These are phyloP conservation scores for Aleiodes alternator DNA, from an alignment of 2,888 invertebrate genomes.

Conservation along the genomic window DNA sequence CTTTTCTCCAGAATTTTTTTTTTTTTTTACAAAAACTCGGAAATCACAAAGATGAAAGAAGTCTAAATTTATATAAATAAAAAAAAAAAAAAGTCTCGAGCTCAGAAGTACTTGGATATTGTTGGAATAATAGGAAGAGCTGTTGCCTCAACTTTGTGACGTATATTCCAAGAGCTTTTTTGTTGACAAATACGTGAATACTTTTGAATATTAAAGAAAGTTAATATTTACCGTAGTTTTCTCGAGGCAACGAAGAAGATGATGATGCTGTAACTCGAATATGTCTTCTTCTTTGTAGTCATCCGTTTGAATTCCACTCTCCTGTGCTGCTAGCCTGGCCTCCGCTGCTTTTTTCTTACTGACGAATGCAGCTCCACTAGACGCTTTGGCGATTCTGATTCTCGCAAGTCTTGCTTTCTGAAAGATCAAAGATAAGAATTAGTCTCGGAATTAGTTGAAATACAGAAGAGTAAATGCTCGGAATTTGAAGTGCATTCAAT, in stretches of 20 bases:
- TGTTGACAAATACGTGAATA: neutral
- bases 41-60: neutral
- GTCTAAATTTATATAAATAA: too few species aligned
- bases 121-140: neutral
- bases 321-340: slow-evolving; percentile 93
- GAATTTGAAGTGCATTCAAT: too few species aligned
- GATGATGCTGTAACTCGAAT: slow-evolving; percentile 99
- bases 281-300: slow-evolving; percentile 96
- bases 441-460: neutral
- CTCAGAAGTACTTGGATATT: neutral
- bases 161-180: neutral
- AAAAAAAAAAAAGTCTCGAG: neutral
- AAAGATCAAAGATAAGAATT: slow-evolving; percentile 68
- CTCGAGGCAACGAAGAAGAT: slow-evolving; percentile 96
- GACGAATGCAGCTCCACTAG: slow-evolving; percentile 98
- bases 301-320: slow-evolving; percentile 93
- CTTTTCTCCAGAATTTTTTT: too few species aligned
- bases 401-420: slow-evolving; percentile 99
- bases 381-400: slow-evolving; percentile 98
- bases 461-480: neutral
- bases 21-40: too few species aligned
- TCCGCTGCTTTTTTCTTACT: slow-evolving; percentile 99
- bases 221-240: slow-evolving; percentile 92
- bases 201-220: neutral
- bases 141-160: neutral